A percentile compares a stretch with the other conserved stretches of the same genome.
These are phyloP conservation scores for Drosophila lowei DNA, from an alignment of 1,140 invertebrate genomes.

Conservation along the genomic window DNA sequence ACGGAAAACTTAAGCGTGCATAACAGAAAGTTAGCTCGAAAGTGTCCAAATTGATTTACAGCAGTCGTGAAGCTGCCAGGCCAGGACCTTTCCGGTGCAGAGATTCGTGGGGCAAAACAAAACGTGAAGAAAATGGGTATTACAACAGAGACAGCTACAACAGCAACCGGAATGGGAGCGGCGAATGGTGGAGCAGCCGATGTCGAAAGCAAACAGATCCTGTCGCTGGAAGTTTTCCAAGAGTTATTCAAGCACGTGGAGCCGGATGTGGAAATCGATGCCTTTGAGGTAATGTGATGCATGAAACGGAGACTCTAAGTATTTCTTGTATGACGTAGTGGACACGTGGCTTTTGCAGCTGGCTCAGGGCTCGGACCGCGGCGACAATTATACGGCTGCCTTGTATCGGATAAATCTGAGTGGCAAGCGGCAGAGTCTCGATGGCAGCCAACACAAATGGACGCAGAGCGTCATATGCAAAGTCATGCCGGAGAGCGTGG, in stretches of 20 bases:
- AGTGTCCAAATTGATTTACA: neutral
- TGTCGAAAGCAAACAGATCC: slow-evolving; percentile 48
- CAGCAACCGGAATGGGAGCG: slow-evolving; percentile 41
- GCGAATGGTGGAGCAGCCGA: slow-evolving; percentile 42
- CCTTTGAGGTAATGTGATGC: slow-evolving; percentile 64
- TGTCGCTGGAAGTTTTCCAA: slow-evolving; percentile 71
- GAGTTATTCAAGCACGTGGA: slow-evolving; percentile 74
- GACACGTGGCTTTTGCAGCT: slow-evolving; percentile 82
- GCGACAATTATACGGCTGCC: slow-evolving; percentile 90
- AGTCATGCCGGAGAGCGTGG: slow-evolving; percentile 86
- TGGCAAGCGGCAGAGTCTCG: slow-evolving; percentile 83
- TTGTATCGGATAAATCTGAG: slow-evolving; percentile 86
- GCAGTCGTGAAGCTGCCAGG: slow-evolving; percentile 1
- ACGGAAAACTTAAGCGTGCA: slow-evolving; percentile 21
- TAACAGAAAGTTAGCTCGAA: slow-evolving; percentile 32
- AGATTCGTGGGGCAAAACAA: neutral
- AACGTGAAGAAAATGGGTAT: slow-evolving; percentile 66
- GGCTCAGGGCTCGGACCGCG: slow-evolving; percentile 87
- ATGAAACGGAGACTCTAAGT: neutral
- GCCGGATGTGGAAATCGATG: slow-evolving; percentile 76
- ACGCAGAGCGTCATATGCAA: slow-evolving; percentile 88
- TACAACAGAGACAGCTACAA: slow-evolving; percentile 49
- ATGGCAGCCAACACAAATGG: slow-evolving; percentile 84
- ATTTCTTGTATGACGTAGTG: slow-evolving; percentile 20
- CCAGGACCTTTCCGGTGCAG: neutral